Conservation (phyloP, 2,797 vertebrate species). For the Ammospiza maritima region DNA sequence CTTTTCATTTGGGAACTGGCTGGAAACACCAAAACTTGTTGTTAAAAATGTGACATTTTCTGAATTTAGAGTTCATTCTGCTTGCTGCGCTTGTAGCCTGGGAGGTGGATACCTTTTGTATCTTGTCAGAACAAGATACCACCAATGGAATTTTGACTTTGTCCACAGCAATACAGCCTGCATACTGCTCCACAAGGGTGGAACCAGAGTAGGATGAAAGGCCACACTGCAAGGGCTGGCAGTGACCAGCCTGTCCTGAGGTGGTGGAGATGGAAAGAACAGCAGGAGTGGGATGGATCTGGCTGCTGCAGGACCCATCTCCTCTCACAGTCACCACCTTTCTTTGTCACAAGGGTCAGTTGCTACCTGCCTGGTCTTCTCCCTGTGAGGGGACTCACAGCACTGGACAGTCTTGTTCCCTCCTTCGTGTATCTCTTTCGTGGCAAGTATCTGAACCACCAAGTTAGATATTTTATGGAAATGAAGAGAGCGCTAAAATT, state of each 20-base stretch:
- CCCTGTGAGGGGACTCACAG: neutral
- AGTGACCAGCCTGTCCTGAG: neutral
- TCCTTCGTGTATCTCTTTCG: neutral
- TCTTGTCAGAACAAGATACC: neutral
- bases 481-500: neutral
- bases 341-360: neutral
- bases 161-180: neutral
- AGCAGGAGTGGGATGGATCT: neutral
- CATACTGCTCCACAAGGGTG: neutral
- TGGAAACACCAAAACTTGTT: neutral
- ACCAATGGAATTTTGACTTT: neutral
- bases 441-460: neutral
- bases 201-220: neutral
- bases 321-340: rapidly evolving
- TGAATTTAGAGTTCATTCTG: neutral
- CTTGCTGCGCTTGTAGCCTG: neutral
- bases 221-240: rapidly evolving
- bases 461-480: neutral
- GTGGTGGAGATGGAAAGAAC: neutral
- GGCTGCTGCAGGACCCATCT: rapidly evolving
- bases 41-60: neutral
- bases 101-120: neutral
- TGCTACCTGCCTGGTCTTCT: neutral
- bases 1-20: neutral
- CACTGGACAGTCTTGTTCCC: neutral